Evolutionary conservation across 2,888 invertebrate genomes (phyloP).

Genomic region (Ceriagrion tenellum): DNA sequence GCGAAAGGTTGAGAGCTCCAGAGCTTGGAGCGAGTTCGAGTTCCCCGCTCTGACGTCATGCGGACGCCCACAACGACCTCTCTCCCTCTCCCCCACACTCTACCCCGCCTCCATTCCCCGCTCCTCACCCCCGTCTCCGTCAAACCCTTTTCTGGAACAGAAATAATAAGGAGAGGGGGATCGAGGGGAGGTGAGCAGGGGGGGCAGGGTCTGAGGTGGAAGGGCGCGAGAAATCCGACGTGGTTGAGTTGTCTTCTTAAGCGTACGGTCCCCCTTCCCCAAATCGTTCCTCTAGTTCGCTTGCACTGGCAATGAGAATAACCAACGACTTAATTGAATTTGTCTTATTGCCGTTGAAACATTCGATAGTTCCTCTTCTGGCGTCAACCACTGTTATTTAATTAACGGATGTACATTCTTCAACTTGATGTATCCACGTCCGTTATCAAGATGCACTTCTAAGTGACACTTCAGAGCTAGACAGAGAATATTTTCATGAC

Average conservation of each 20-base stretch:
- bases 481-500: no score
- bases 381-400: no score
- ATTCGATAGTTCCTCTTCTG: background rate
- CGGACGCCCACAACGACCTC: conserved; percentile 18
- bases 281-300: background rate
- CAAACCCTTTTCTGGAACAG: conserved; percentile 37
- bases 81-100: background rate
- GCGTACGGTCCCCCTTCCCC: background rate
- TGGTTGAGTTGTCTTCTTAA: background rate
- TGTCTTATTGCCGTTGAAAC: background rate
- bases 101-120: no score
- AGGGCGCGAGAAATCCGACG: background rate
- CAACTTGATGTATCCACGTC: no score
- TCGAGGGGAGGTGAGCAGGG: background rate
- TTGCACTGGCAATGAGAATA: no score
- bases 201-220: background rate
- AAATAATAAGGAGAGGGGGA: conserved; percentile 49
- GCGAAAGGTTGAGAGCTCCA: no score
- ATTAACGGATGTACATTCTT: no score
- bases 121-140: background rate
- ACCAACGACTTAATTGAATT: background rate
- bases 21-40: background rate
- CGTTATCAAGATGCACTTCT: no score
- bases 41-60: conserved; percentile 52
- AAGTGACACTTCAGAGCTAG: no score